Base-by-base conservation (phyloP, 2,888 invertebrate species). In the Drosophila meridiana region DNA sequence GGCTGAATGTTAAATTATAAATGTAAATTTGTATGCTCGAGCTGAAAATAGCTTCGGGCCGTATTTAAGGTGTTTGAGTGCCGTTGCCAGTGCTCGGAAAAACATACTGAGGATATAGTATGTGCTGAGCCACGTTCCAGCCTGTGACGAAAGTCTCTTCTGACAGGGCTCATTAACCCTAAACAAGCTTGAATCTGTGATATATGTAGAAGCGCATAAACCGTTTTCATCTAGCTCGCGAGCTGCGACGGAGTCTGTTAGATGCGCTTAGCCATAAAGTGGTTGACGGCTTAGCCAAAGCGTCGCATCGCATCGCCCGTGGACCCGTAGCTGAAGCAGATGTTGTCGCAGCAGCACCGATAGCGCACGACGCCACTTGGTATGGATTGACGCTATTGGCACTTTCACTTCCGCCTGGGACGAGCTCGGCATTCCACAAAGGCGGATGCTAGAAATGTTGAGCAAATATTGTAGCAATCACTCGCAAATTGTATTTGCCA, bases 1-100 rank as follows among this genome's bases (percentile, higher is more conserved):
- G 57, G 62, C 45, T 66, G 53, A 64, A 73, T 69, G 59, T 56
- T 79, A 69, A 70, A 80, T 82, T 83, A 80, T 80, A 83, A 80
- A 80, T 76, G 80, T 45, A 79, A 83, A 80, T 83, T 79, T 83
- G 80, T 83, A 69, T 76, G 60, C 80, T 76, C 40, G 61, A 76
- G 73, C 65, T 69, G 66, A 76, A 79, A 83, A 80, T 80, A 71
- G 73, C 80, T 76, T 58, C 70, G 73, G 70, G 83, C 68, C 53
- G 69, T 52, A 69, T 73, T 83, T 69, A 70, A 73, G 67, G 66
- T 55, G 67, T 69, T 68, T 68, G 65, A 69, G 63, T 62, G 67
- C 73, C 67, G 65, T 53, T 38, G 59, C 45, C 43, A 52, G 57
- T 30, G 48, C 30, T 28, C 2, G 34, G 7, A 43, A 7, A 6